Evolutionary conservation across 2,797 vertebrate genomes (phyloP).

Genomic region (Sandelia bainsii): DNA sequence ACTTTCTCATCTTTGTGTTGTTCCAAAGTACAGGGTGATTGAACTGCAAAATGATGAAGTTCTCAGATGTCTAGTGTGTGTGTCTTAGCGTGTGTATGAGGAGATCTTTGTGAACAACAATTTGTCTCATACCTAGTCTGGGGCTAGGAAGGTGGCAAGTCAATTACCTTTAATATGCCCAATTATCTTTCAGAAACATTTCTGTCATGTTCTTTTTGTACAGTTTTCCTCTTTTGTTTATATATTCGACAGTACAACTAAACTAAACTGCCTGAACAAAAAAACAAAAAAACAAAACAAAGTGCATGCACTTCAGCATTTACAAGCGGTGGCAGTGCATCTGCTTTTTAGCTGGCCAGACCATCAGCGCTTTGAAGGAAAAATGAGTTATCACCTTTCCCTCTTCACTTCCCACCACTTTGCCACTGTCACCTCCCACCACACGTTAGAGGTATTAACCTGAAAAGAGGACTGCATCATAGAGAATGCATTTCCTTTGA

Average conservation of each 20-base stretch:
- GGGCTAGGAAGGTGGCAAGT: background rate
- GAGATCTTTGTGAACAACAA: background rate
- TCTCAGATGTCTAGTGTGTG: no score
- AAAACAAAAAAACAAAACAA: background rate
- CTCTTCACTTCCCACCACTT: constrained; percentile 19
- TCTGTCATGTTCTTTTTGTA: background rate
- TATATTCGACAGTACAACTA: background rate
- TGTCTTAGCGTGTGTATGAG: no score
- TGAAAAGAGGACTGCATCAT: constrained; percentile 9
- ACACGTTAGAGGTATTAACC: background rate
- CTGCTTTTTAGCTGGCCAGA: constrained; percentile 2
- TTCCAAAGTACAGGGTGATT: no score
- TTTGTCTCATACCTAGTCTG: background rate
- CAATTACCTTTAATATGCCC: background rate
- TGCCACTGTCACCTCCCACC: background rate
- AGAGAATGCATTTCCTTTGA: constrained; percentile 28
- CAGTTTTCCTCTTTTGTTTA: background rate
- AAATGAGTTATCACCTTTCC: constrained; percentile 17
- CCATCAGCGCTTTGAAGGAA: constrained; percentile 8
- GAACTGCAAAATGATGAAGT: no score
- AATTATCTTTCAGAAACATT: background rate
- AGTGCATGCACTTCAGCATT: constrained; percentile 7
- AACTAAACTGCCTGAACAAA: background rate
- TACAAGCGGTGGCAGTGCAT: constrained; percentile 8
- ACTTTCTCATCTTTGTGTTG: no score